Evolutionary conservation across 2,797 vertebrate genomes (phyloP).

Genomic region (Melanotaenia nigrans): DNA sequence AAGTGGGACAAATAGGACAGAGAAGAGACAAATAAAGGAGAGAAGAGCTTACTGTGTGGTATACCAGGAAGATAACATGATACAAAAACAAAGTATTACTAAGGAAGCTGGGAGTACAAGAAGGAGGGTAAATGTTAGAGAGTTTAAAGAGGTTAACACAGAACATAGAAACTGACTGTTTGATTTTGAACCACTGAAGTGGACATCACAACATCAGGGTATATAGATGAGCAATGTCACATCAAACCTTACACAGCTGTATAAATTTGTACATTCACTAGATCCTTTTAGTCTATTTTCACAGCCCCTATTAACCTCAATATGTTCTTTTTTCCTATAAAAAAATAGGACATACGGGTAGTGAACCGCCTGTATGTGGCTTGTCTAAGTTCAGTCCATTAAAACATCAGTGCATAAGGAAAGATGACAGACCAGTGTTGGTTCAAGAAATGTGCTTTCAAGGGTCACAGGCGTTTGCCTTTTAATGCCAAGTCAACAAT

Average conservation of each 20-base stretch:
- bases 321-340: background rate
- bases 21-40: background rate
- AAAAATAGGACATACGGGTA: background rate
- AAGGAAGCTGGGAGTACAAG: background rate
- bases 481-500: background rate
- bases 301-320: constrained; percentile 9
- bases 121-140: background rate
- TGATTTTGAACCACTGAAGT: background rate
- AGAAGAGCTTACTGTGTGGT: background rate
- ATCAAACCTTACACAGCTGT: constrained; percentile 7
- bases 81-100: background rate
- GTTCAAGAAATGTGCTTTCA: background rate
- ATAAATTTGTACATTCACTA: background rate
- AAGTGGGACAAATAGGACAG: constrained; percentile 15
- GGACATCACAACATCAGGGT: background rate
- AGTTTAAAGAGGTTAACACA: too few relatives aligned
- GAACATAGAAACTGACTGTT: background rate
- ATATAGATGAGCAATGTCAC: constrained; percentile 3
- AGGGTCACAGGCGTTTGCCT: background rate
- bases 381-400: background rate
- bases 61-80: background rate
- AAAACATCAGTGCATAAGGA: background rate
- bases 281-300: background rate
- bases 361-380: background rate
- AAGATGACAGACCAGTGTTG: background rate